A percentile compares a stretch with the other conserved stretches of the same genome.
phyloP scores from a whole-genome alignment of 1,140 invertebrate genomes.

The Drosophila rufa region DNA sequence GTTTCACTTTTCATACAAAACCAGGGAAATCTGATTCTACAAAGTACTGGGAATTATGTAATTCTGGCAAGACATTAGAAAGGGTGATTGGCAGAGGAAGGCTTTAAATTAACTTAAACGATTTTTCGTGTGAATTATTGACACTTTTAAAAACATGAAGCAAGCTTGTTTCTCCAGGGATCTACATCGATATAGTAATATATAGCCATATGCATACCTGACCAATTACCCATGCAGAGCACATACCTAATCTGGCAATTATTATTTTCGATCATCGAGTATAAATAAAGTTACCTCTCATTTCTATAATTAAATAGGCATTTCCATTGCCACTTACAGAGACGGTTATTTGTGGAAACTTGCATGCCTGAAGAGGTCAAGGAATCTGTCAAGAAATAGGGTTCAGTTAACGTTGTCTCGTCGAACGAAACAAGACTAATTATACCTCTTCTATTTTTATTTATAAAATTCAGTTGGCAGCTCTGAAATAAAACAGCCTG shows the following conservation, averaged over 20 bases:
- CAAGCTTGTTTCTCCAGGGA: neutral
- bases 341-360: neutral
- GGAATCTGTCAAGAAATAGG: no score
- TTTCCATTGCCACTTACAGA: neutral
- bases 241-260: constrained; percentile 1
- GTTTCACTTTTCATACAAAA: neutral
- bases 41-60: neutral
- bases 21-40: neutral
- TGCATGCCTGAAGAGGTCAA: neutral
- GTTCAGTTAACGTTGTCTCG: no score
- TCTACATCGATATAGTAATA: neutral
- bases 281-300: neutral
- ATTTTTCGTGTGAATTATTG: neutral
- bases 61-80: neutral
- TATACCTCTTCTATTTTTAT: no score
- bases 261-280: constrained; percentile 3
- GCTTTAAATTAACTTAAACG: neutral
- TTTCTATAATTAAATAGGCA: neutral
- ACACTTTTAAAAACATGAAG: neutral
- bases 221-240: neutral
- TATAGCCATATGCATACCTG: neutral
- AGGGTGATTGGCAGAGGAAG: no score
- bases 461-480: neutral
- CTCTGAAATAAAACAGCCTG: no score
- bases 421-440: no score